phyloP scores from a whole-genome alignment of 2,797 vertebrate genomes.

The Tokudaia tokunoshimensis region DNA sequence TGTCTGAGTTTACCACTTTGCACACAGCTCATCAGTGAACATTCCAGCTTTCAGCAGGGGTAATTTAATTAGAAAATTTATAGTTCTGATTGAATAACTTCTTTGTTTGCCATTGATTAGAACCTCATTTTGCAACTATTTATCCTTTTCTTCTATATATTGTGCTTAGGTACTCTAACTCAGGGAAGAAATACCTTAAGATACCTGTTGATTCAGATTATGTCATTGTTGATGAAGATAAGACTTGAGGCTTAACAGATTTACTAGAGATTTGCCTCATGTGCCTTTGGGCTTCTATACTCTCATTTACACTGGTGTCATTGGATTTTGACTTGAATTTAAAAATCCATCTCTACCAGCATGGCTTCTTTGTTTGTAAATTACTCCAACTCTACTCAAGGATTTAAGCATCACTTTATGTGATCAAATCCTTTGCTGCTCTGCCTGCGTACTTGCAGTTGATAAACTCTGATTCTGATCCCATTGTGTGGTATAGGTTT shows the following conservation, averaged over 20 bases:
- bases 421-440: neutral
- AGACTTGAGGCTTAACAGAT: neutral
- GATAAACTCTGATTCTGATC: neutral
- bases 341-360: neutral
- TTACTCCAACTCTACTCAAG: neutral
- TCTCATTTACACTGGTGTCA: neutral
- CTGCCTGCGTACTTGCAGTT: neutral
- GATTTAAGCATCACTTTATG: neutral
- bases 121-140: neutral
- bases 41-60: conserved; percentile 56
- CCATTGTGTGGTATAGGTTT: neutral
- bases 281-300: neutral
- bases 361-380: neutral
- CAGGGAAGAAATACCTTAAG: neutral
- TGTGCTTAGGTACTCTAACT: conserved; percentile 32
- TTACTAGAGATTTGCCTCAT: neutral
- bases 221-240: neutral
- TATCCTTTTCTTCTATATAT: conserved; percentile 13
- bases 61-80: conserved; percentile 62
- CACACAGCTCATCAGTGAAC: conserved; percentile 67
- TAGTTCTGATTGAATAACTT: conserved; percentile 75
- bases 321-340: neutral
- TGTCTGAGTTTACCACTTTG: conserved; percentile 71
- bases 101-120: conserved; percentile 66
- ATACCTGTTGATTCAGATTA: neutral